Evolutionary conservation across 2,113 vertebrate species (phyloP).

Genomic region (Erythrolamprus reginae): DNA sequence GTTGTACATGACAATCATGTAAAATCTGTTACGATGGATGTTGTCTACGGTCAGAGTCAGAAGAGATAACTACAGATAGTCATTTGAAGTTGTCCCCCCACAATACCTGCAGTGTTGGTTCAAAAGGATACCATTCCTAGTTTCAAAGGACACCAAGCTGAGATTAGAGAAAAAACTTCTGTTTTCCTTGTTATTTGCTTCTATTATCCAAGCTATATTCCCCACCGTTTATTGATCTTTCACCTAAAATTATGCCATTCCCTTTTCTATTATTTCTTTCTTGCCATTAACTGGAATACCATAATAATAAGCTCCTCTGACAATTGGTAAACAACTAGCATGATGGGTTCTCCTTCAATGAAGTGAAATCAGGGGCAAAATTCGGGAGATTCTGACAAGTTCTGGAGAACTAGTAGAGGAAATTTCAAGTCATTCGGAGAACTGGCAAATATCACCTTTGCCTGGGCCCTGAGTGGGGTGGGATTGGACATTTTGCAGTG

Average conservation of each 20-base stretch:
- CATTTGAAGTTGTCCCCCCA: neutral
- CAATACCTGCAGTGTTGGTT: neutral
- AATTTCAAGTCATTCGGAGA: no score
- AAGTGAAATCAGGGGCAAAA: neutral
- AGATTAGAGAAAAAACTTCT: neutral
- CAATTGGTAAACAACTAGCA: constrained; percentile 12
- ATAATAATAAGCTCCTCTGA: neutral
- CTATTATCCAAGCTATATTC: neutral
- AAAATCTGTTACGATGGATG: neutral
- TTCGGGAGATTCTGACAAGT: no score
- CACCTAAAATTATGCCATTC: constrained; percentile 3
- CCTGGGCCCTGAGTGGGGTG: no score
- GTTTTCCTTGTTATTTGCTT: constrained; percentile 1
- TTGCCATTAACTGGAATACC: neutral
- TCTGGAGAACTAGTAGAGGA: no score
- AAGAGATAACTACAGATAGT: neutral
- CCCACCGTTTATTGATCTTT: neutral
- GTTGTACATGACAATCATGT: rapidly evolving
- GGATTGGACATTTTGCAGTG: no score
- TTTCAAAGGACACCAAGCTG: neutral
- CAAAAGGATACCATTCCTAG: neutral
- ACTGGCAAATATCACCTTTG: no score
- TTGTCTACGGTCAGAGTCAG: neutral
- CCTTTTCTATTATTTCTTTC: neutral
- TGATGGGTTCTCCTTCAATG: neutral